A percentile compares a stretch with the other conserved stretches of the same genome.
Conservation (phyloP, 1,140 invertebrate species). For the Leptinotarsa defecta region DNA sequence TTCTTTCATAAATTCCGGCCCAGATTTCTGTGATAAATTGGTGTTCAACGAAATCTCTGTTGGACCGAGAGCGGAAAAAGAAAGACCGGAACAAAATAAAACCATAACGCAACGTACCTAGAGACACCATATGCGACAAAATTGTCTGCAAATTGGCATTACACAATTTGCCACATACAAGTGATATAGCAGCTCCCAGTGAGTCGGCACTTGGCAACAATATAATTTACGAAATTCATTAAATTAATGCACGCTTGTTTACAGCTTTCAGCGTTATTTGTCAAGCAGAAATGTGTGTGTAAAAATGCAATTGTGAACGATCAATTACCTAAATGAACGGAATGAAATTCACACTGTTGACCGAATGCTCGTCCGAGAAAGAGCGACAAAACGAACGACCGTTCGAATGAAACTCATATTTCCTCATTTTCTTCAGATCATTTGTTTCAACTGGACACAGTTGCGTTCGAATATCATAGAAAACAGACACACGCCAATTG, state of each 20-base stretch:
- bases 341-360: constrained; percentile 29
- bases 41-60: too few relatives aligned
- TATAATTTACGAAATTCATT: constrained; percentile 31
- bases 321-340: constrained; percentile 37
- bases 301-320: constrained; percentile 33
- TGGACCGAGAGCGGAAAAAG: neutral
- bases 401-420: neutral
- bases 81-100: neutral
- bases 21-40: too few relatives aligned
- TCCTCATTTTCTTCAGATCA: neutral
- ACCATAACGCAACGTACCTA: neutral
- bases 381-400: constrained; percentile 22
- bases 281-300: constrained; percentile 31
- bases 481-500: too few relatives aligned
- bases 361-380: constrained; percentile 7
- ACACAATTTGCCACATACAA: constrained; percentile 17
- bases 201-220: constrained; percentile 22
- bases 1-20: neutral
- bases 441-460: neutral
- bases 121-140: constrained; percentile 10
- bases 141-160: constrained; percentile 15
- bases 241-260: constrained; percentile 30
- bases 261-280: constrained; percentile 27
- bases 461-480: neutral
- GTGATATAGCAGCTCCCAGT: constrained; percentile 14